phyloP scores from a whole-genome alignment of 2,888 invertebrate species.

The Platynereis dumerilii region DNA sequence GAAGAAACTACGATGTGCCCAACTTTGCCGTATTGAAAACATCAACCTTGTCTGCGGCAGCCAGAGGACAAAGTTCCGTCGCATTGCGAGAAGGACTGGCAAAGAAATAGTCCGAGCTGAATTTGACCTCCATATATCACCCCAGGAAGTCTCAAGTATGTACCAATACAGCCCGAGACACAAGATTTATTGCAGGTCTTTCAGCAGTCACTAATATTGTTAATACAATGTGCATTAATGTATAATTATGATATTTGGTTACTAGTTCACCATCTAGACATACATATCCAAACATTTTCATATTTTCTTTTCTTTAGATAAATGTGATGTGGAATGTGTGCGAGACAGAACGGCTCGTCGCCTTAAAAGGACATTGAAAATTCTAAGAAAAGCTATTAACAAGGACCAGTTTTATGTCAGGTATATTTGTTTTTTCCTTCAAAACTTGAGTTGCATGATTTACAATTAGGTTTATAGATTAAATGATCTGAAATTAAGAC shows the following conservation, averaged over 20 bases:
- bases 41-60: constrained; percentile 47
- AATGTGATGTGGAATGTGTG: constrained; percentile 53
- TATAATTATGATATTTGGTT: no score
- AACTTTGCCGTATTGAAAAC: constrained; percentile 45
- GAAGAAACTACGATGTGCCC: constrained; percentile 38
- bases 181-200: no score
- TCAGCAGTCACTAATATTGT: no score
- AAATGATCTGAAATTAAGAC: no score
- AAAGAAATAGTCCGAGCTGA: constrained; percentile 46
- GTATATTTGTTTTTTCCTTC: no score
- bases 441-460: no score
- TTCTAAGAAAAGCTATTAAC: constrained; percentile 45
- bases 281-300: no score
- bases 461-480: neutral
- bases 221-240: no score
- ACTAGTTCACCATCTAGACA: no score
- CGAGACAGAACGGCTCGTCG: constrained; percentile 46
- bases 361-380: constrained; percentile 52
- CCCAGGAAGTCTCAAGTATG: constrained; percentile 22
- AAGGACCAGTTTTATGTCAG: constrained; percentile 47
- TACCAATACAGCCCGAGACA: no score
- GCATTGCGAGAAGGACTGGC: constrained; percentile 33
- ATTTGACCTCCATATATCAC: constrained; percentile 49
- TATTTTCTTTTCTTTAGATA: no score
- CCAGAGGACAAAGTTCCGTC: constrained; percentile 40